These are phyloP conservation scores for Dicrurus megarhynchus DNA, from an alignment of 2,113 vertebrate genomes.

Conservation along the genomic window DNA sequence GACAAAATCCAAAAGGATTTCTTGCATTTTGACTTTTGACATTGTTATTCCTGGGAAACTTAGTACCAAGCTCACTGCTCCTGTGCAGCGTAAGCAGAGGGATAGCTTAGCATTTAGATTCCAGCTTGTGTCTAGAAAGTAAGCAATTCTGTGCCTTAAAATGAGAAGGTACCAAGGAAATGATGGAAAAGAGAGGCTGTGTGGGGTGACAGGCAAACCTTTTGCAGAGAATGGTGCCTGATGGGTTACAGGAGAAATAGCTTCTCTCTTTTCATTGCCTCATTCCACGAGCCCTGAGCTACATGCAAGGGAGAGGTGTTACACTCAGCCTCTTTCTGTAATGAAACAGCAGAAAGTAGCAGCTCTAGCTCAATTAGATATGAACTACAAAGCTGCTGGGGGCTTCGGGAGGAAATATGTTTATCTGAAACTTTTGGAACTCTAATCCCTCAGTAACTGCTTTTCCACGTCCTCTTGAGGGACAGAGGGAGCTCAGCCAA, in stretches of 20 bases:
- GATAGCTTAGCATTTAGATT: neutral
- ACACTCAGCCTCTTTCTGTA: neutral
- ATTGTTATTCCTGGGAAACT: neutral
- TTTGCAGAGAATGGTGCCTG: neutral
- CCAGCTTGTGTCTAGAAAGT: neutral
- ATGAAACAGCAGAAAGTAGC: neutral
- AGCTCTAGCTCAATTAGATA: neutral
- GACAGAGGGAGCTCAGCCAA: neutral
- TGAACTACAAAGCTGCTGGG: neutral
- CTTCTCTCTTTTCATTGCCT: neutral
- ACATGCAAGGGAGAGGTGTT: neutral
- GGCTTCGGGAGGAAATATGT: neutral
- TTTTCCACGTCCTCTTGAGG: neutral
- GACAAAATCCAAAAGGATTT: neutral
- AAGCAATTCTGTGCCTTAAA: neutral
- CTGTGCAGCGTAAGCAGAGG: neutral
- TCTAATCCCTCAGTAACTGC: neutral
- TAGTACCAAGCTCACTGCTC: neutral
- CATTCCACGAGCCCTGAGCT: rapidly evolving
- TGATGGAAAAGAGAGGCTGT: neutral
- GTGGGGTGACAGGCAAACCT: neutral
- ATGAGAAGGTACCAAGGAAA: neutral
- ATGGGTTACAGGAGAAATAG: neutral
- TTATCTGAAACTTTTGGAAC: neutral
- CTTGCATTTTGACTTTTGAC: neutral